These are phyloP conservation scores for Hyposoter dolosus DNA, from an alignment of 2,888 invertebrate genomes.

Conservation along the genomic window DNA sequence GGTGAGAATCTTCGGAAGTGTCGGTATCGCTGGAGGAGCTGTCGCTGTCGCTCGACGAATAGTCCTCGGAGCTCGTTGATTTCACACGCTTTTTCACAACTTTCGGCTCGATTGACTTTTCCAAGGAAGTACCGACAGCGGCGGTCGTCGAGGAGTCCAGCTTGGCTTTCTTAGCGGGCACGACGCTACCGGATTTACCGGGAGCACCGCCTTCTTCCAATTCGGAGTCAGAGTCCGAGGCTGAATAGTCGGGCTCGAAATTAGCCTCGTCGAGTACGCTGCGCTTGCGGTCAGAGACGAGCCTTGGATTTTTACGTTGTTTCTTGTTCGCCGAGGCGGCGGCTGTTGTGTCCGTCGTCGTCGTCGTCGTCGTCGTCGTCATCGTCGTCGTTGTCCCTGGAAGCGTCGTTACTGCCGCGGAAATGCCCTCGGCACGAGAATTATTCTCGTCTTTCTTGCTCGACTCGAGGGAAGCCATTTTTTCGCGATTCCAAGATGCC, in stretches of 20 bases:
- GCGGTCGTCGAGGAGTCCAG: constrained; percentile 62
- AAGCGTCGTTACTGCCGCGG: neutral
- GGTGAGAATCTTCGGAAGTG: constrained; percentile 85
- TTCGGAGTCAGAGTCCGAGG: constrained; percentile 88
- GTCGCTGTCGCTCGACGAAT: constrained; percentile 85
- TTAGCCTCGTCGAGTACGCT: constrained; percentile 90
- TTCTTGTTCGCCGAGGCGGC: constrained; percentile 74
- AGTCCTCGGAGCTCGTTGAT: constrained; percentile 86
- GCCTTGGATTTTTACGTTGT: constrained; percentile 80
- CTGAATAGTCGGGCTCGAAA: constrained; percentile 92
- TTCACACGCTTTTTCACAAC: constrained; percentile 78
- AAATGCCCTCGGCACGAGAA: neutral
- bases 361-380: neutral
- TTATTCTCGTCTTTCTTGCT: neutral
- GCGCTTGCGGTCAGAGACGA: constrained; percentile 88
- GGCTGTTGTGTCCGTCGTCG: neutral
- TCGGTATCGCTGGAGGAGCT: constrained; percentile 85
- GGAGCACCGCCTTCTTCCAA: constrained; percentile 83
- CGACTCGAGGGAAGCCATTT: neutral
- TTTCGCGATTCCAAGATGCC: constrained; percentile 12
- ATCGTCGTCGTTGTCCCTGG: neutral
- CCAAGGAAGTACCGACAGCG: constrained; percentile 39
- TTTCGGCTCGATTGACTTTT: constrained; percentile 82
- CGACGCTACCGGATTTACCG: constrained; percentile 72
- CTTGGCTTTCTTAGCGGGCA: constrained; percentile 77